These are phyloP conservation scores for Antitype chi DNA, from an alignment of 2,888 invertebrate species.

Conservation along the genomic window DNA sequence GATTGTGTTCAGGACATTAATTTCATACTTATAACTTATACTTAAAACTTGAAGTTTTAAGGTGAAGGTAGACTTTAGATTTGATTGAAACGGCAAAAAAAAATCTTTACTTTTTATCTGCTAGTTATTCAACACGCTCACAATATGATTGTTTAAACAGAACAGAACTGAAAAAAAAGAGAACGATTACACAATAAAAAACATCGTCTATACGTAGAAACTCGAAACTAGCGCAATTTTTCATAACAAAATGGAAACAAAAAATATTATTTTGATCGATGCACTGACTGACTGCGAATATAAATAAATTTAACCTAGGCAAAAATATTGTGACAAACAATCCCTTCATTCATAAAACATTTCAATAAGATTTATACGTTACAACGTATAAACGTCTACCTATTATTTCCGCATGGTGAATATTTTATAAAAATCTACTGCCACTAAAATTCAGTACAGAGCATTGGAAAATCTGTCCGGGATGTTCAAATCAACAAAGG, in stretches of 20 bases:
- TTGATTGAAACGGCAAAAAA: neutral
- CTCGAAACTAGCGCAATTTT: neutral
- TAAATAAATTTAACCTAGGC: slow-evolving; percentile 11
- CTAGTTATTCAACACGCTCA: neutral
- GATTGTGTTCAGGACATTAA: neutral
- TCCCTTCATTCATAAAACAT: slow-evolving; percentile 6
- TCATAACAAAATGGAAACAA: neutral
- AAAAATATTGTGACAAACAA: slow-evolving; percentile 17
- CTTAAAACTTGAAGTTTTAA: neutral
- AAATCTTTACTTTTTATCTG: neutral
- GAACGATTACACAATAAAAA: neutral
- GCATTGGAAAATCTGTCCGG: slow-evolving; percentile 33
- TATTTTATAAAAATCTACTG: slow-evolving; percentile 32
- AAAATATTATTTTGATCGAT: slow-evolving; percentile 7
- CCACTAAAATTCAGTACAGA: slow-evolving; percentile 25
- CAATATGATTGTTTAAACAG: neutral
- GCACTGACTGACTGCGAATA: slow-evolving; percentile 16
- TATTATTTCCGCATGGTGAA: slow-evolving; percentile 22
- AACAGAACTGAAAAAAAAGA: neutral
- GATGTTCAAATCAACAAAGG: slow-evolving; percentile 34
- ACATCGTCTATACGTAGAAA: neutral
- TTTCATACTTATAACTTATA: neutral
- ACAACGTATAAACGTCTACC: neutral
- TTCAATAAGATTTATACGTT: slow-evolving; percentile 23
- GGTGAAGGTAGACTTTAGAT: neutral